A percentile compares a stretch with the other conserved stretches of the same genome.
Evolutionary conservation across 2,888 invertebrate genomes (phyloP).

Genomic region (Scaeva pyrastri): DNA sequence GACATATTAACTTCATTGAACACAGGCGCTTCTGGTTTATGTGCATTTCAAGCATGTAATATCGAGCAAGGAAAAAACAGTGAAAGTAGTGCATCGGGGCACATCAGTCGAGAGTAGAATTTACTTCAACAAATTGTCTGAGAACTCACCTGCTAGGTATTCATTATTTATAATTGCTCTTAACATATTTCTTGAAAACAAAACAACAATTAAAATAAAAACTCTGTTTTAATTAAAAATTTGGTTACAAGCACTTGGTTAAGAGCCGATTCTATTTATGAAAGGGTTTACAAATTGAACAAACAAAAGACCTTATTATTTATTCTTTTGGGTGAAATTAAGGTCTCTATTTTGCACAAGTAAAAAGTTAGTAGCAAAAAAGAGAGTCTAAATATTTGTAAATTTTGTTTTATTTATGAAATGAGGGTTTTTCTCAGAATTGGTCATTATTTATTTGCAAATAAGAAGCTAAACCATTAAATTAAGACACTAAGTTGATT

Average conservation of each 20-base stretch:
- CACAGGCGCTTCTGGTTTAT: conserved; percentile 44
- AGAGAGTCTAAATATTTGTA: no score
- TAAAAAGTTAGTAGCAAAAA: no score
- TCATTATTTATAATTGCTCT: conserved; percentile 44
- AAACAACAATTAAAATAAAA: background rate
- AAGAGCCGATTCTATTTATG: background rate
- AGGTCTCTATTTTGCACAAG: no score
- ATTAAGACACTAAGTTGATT: no score
- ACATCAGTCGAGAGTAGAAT: conserved; percentile 28
- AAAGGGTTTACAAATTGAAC: background rate
- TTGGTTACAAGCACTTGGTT: conserved; percentile 4
- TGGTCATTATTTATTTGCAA: no score
- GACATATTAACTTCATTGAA: conserved; percentile 49
- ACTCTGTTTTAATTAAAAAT: conserved; percentile 10
- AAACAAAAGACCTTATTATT: no score
- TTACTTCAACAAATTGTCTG: conserved; percentile 47
- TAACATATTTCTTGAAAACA: conserved; percentile 9
- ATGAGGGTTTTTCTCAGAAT: no score
- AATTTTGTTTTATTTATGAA: no score
- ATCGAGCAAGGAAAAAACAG: conserved; percentile 16
- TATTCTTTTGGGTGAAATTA: no score
- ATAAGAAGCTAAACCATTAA: no score
- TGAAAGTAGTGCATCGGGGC: conserved; percentile 54
- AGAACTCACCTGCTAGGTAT: conserved; percentile 19
- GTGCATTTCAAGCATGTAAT: conserved; percentile 38